A percentile compares a stretch with the other conserved stretches of the same genome.
Conservation (phyloP, 2,888 invertebrate genomes). For the Athrips mouffetella region DNA sequence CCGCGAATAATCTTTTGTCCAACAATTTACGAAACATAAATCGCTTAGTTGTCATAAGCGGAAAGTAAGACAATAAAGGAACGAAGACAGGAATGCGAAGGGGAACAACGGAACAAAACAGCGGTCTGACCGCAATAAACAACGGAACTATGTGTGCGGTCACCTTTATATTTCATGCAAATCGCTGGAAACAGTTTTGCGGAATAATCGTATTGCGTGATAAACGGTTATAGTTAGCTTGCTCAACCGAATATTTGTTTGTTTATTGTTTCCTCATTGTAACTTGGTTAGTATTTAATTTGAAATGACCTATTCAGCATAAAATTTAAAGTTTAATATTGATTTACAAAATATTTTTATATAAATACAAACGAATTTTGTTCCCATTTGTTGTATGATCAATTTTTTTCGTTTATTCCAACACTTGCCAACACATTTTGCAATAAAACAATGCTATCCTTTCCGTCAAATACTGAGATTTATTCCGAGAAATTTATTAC, state of each 20-base stretch:
- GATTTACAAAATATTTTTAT: no score
- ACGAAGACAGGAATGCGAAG: constrained; percentile 68
- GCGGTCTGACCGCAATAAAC: constrained; percentile 73
- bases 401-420: no score
- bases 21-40: constrained; percentile 22
- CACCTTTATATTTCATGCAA: constrained; percentile 78
- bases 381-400: no score
- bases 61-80: constrained; percentile 75
- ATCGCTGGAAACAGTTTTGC: constrained; percentile 54
- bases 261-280: constrained; percentile 9
- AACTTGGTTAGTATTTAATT: constrained; percentile 2
- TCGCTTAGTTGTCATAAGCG: constrained; percentile 51
- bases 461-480: no score
- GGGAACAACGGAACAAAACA: constrained; percentile 42
- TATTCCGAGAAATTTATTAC: no score
- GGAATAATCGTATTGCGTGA: constrained; percentile 49
- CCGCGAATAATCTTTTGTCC: constrained; percentile 22
- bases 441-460: no score
- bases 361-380: no score
- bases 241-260: background rate
- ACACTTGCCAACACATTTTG: no score
- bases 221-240: constrained; percentile 38
- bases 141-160: constrained; percentile 71
- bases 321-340: constrained; percentile 30
- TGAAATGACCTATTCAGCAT: constrained; percentile 18